Conservation (phyloP, 2,888 invertebrate species). For the Cosmia pyralina region DNA sequence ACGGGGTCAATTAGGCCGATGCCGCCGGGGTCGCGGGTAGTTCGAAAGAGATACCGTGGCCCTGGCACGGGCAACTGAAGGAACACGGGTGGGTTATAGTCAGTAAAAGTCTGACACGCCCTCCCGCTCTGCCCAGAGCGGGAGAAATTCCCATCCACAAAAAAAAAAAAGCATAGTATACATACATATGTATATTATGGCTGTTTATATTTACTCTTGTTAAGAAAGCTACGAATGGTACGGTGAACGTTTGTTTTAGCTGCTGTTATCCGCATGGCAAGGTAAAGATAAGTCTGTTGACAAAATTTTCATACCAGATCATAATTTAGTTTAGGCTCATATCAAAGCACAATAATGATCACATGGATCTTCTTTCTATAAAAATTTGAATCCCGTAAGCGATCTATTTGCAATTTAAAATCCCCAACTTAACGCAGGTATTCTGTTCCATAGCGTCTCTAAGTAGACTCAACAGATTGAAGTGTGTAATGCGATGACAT, state of each 20-base stretch:
- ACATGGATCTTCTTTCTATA: neutral
- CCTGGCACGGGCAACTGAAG: too few species aligned
- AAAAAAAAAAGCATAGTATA: neutral
- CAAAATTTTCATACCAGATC: neutral
- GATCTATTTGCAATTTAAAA: constrained; percentile 23
- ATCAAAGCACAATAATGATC: neutral
- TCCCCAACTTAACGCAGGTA: constrained; percentile 8
- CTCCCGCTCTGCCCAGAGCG: too few species aligned
- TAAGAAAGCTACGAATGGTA: neutral
- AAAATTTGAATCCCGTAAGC: constrained; percentile 5
- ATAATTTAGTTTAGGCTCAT: neutral
- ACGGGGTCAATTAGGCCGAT: too few species aligned
- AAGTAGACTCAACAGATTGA: constrained; percentile 53
- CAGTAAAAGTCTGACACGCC: too few species aligned
- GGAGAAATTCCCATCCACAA: too few species aligned
- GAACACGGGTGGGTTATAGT: too few species aligned
- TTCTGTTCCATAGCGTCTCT: constrained; percentile 26
- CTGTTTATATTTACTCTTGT: neutral
- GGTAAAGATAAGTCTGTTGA: neutral
- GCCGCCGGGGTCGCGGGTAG: too few species aligned
- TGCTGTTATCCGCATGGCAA: neutral
- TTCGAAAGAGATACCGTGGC: too few species aligned
- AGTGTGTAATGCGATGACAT: constrained; percentile 65
- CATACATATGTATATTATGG: neutral
- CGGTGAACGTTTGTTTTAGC: neutral